Conservation (phyloP, 2,797 vertebrate genomes). For the Phalanger gymnotis region DNA sequence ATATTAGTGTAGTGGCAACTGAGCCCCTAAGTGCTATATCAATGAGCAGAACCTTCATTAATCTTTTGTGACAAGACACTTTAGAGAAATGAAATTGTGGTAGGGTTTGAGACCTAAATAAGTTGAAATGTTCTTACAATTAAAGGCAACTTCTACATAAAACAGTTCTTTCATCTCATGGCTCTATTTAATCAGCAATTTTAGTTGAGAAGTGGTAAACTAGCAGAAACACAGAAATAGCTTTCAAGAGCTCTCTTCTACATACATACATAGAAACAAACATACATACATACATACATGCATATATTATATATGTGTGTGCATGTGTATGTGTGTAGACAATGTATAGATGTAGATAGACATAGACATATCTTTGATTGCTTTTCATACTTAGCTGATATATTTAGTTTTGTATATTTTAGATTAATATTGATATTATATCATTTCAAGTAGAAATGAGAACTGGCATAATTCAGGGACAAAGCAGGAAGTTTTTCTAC, state of each 20-base stretch:
- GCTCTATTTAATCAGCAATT: conserved; percentile 13
- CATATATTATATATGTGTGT: too few species aligned
- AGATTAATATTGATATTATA: conserved; percentile 36
- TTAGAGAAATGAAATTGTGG: conserved; percentile 75
- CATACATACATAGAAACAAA: conserved; percentile 55
- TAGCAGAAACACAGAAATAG: conserved; percentile 43
- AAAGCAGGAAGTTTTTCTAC: not conserved
- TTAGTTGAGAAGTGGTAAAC: not conserved
- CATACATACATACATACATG: not conserved
- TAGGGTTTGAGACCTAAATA: conserved; percentile 59
- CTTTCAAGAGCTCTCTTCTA: conserved; percentile 69
- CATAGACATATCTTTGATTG: not conserved
- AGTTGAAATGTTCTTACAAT: conserved; percentile 63
- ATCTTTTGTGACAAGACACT: conserved; percentile 81
- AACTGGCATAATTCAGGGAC: conserved; percentile 28
- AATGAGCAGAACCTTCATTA: conserved; percentile 77
- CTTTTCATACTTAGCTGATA: conserved; percentile 56
- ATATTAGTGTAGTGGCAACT: conserved; percentile 66
- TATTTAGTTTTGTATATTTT: conserved; percentile 40
- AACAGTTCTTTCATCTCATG: conserved; percentile 62
- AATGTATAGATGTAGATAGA: too few species aligned
- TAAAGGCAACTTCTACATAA: conserved; percentile 60
- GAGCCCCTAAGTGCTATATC: conserved; percentile 71
- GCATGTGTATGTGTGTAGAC: too few species aligned
- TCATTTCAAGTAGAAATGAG: conserved; percentile 44